A percentile compares a stretch with the other conserved stretches of the same genome.
Evolutionary conservation across 1,140 invertebrate genomes (phyloP).

Genomic region (Wiebesia pumilae): DNA sequence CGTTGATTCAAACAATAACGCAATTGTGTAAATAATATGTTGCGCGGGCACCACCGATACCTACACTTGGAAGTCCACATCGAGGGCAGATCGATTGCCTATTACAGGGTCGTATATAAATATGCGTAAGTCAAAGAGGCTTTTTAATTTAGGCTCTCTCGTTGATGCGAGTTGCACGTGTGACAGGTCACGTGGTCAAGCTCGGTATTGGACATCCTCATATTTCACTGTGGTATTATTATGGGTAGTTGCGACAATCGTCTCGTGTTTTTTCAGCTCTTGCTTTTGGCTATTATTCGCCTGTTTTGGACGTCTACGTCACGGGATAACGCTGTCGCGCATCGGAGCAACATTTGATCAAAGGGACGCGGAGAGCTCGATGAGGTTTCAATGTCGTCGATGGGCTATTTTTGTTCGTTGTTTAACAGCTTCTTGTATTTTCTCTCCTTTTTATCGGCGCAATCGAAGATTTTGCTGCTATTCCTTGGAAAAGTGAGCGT

Average conservation of each 20-base stretch:
- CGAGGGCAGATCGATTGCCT: background rate
- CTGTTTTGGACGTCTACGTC: background rate
- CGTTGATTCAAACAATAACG: too few species aligned
- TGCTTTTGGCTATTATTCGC: background rate
- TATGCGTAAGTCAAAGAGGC: background rate
- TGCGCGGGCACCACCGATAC: too few species aligned
- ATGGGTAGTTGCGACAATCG: background rate
- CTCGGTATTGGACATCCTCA: background rate
- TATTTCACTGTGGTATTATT: background rate
- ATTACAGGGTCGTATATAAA: background rate
- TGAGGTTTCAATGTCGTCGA: background rate
- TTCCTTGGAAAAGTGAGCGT: background rate
- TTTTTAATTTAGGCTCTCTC: background rate
- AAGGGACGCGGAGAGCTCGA: background rate
- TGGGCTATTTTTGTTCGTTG: background rate
- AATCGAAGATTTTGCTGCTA: background rate
- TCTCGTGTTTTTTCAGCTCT: background rate
- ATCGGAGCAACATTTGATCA: background rate
- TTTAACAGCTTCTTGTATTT: too few species aligned
- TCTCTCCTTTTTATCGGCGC: background rate
- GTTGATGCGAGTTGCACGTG: background rate
- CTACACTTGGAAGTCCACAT: too few species aligned
- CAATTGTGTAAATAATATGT: too few species aligned
- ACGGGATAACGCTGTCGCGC: background rate
- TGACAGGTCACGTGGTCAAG: slow-evolving; percentile 14